Percentiles rank a stretch among this genome's conserved stretches.
These are phyloP conservation scores for Girardinus metallicus DNA, from an alignment of 2,797 vertebrate species.

Conservation along the genomic window DNA sequence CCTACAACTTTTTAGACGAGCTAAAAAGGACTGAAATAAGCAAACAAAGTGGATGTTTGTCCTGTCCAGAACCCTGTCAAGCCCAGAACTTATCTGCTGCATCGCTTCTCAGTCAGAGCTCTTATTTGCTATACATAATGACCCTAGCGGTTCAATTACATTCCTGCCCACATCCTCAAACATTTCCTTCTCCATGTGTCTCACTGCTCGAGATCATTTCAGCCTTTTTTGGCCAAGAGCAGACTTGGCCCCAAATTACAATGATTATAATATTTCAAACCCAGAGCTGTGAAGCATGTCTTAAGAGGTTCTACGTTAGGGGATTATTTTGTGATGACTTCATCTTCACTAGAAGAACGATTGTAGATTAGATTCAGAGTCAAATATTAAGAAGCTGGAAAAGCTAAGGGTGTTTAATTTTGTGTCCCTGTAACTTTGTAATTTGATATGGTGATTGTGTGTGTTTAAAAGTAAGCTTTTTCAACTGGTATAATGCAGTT, in stretches of 20 bases:
- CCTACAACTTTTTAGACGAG: neutral
- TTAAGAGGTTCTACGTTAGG: neutral
- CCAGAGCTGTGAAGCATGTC: neutral
- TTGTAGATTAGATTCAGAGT: constrained; percentile 17
- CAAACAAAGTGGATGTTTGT: neutral
- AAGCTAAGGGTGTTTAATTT: constrained; percentile 25
- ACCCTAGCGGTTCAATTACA: constrained; percentile 68
- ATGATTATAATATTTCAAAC: constrained; percentile 50
- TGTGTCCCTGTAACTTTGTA: constrained; percentile 8
- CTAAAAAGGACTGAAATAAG: neutral
- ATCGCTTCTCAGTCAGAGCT: constrained; percentile 39
- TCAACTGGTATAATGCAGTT: no score
- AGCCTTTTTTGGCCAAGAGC: constrained; percentile 51
- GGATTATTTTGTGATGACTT: constrained; percentile 22
- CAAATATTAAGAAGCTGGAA: neutral
- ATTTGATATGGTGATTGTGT: no score
- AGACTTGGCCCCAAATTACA: constrained; percentile 66
- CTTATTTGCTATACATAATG: constrained; percentile 61
- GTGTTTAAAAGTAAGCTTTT: no score
- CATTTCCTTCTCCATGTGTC: constrained; percentile 37
- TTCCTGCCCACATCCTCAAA: constrained; percentile 47
- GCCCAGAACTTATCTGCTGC: constrained; percentile 7
- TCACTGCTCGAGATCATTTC: constrained; percentile 38
- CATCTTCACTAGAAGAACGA: constrained; percentile 50
- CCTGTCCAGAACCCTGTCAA: neutral